Conservation (phyloP, 2,113 vertebrate species). For the Callocephalon fimbriatum region DNA sequence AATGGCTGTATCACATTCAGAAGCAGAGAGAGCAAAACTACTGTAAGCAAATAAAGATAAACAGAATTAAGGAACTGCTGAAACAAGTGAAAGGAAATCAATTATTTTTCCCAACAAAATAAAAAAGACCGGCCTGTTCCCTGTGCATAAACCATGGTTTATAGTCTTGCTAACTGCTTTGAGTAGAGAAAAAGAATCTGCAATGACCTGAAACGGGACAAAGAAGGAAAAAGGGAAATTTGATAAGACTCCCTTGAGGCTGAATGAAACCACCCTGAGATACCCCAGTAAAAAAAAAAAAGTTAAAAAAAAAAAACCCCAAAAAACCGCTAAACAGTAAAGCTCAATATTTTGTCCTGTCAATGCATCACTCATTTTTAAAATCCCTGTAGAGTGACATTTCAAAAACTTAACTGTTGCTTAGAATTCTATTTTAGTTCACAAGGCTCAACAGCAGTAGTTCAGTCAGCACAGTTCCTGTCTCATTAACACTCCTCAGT, state of each 20-base stretch:
- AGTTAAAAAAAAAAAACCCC: neutral
- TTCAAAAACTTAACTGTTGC: neutral
- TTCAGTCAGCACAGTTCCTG: neutral
- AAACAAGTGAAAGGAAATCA: slow-evolving; percentile 41
- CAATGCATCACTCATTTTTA: neutral
- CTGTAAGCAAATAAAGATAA: neutral
- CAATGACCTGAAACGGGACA: neutral
- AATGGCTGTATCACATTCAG: too few relatives aligned
- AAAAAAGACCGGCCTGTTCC: neutral
- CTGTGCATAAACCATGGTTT: neutral
- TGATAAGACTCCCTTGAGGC: neutral
- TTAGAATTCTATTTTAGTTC: neutral
- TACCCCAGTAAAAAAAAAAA: neutral
- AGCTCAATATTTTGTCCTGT: neutral
- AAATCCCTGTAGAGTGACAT: neutral
- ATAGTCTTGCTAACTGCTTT: neutral
- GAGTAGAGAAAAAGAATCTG: neutral
- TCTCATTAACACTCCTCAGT: neutral
- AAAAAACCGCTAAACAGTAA: neutral
- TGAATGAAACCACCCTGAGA: neutral
- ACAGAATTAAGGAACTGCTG: neutral
- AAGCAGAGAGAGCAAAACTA: neutral
- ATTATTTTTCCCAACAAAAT: neutral
- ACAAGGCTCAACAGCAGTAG: neutral
- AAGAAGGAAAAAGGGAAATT: slow-evolving; percentile 28